Evolutionary conservation across 2,113 vertebrate species (phyloP).

Genomic region (Penelope pileata): DNA sequence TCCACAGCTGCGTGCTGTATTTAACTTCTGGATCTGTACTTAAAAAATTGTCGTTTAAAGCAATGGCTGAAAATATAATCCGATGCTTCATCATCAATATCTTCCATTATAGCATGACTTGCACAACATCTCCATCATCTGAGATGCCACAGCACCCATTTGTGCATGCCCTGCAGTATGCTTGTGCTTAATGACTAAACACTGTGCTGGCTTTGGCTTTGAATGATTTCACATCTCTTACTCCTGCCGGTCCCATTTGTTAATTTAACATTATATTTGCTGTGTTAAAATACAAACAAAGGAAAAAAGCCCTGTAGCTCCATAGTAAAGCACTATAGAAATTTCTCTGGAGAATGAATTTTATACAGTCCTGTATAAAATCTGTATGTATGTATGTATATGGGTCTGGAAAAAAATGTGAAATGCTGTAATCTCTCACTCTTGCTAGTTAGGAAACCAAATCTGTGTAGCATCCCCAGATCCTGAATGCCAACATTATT

Average conservation of each 20-base stretch:
- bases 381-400: background rate
- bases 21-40: background rate
- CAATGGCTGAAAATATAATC: background rate
- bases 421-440: slow-evolving; percentile 26
- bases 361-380: slow-evolving; percentile 25
- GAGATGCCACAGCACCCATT: background rate
- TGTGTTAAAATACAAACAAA: background rate
- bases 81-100: background rate
- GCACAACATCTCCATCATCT: background rate
- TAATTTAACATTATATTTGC: background rate
- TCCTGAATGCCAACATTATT: slow-evolving; percentile 11
- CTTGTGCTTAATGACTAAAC: background rate
- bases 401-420: background rate
- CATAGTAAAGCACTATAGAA: background rate
- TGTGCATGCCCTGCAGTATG: background rate
- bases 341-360: slow-evolving; percentile 5
- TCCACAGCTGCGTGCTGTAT: background rate
- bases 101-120: background rate
- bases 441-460: background rate
- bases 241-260: slow-evolving; percentile 23
- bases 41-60: background rate
- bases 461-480: background rate
- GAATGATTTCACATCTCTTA: slow-evolving; percentile 23
- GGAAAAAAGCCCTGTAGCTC: background rate
- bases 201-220: background rate